phyloP scores from a whole-genome alignment of 2,797 vertebrate species.

The Eupleurogrammus muticus region DNA sequence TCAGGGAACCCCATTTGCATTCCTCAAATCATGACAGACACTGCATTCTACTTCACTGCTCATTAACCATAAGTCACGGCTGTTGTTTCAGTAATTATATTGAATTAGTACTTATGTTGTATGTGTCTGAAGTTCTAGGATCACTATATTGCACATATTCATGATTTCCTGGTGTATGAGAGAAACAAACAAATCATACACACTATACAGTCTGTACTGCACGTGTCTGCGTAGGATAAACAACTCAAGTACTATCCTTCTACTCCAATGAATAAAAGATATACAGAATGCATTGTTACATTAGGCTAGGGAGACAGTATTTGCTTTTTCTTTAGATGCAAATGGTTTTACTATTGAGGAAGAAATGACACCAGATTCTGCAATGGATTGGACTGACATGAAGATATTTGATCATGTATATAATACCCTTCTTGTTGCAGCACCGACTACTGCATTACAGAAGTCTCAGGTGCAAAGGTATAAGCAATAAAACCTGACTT shows the following conservation, averaged over 20 bases:
- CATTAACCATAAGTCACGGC: conserved; percentile 17
- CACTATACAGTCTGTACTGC: background rate
- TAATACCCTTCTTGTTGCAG: background rate
- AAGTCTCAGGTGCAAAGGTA: background rate
- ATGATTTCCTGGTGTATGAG: conserved; percentile 11
- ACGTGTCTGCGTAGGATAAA: background rate
- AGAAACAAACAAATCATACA: background rate
- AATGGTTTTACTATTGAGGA: background rate
- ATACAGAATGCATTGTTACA: background rate
- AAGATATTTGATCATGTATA: conserved; percentile 6
- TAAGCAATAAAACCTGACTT: background rate
- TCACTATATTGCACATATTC: conserved; percentile 1
- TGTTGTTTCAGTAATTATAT: conserved; percentile 25
- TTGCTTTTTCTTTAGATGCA: background rate
- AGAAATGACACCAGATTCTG: background rate
- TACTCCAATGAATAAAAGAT: conserved; percentile 10
- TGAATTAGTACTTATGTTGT: conserved; percentile 4
- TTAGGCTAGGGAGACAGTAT: background rate
- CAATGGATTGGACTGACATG: background rate
- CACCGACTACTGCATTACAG: background rate
- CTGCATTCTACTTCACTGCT: background rate
- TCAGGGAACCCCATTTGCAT: background rate
- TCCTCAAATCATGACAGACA: background rate
- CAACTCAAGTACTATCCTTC: background rate
- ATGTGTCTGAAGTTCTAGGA: conserved; percentile 5